Percentiles rank a stretch among this genome's conserved stretches.
Conservation (phyloP, 1,140 invertebrate genomes). For the Sinella curviseta region DNA sequence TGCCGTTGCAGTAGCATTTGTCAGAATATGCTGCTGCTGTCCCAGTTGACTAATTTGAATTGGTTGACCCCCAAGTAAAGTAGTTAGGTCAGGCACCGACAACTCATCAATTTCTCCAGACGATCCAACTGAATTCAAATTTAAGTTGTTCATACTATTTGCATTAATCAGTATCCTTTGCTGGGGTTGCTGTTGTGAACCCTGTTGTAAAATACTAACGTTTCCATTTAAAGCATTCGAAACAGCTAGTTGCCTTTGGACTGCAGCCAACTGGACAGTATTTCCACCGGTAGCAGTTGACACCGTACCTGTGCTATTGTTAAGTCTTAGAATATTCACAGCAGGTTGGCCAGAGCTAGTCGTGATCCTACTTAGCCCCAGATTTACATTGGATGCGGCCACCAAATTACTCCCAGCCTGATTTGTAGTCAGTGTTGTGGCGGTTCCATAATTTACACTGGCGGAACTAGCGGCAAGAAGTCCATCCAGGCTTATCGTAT, state of each 20-base stretch:
- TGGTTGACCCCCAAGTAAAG: slow-evolving; percentile 16
- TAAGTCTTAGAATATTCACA: slow-evolving; percentile 4
- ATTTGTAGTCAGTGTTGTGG: not conserved
- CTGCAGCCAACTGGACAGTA: not conserved
- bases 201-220: not conserved
- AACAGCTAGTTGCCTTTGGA: not conserved
- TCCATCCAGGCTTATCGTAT: slow-evolving; percentile 47
- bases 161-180: slow-evolving; percentile 16
- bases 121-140: slow-evolving; percentile 6
- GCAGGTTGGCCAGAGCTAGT: not conserved
- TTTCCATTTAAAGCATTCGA: slow-evolving; percentile 20
- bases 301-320: not conserved
- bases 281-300: not conserved
- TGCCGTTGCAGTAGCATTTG: not conserved
- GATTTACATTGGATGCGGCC: not conserved
- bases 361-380: not conserved
- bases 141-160: slow-evolving; percentile 29
- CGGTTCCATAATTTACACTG: not conserved
- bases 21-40: slow-evolving; percentile 24
- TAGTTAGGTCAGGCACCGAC: slow-evolving; percentile 11
- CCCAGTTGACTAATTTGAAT: not conserved
- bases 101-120: slow-evolving; percentile 24
- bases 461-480: slow-evolving; percentile 15
- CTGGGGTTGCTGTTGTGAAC: slow-evolving; percentile 13
- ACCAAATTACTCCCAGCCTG: not conserved